Evolutionary conservation across 2,797 vertebrate species (phyloP).

Genomic region (Pristis pectinata): DNA sequence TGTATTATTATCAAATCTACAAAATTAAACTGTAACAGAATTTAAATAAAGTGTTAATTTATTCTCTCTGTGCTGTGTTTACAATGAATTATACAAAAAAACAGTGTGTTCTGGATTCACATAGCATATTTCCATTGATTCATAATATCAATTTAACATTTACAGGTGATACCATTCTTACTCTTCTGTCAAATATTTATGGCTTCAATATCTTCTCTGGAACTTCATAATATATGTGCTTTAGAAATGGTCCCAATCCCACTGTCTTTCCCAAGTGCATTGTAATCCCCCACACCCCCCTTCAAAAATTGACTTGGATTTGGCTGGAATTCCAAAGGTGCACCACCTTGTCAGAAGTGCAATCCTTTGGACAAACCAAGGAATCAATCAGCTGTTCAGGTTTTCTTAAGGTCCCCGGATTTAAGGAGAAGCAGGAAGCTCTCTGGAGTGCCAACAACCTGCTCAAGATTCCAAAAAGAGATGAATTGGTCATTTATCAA

Average conservation of each 20-base stretch:
- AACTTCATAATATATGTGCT: background rate
- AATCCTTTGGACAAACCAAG: background rate
- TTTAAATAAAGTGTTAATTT: background rate
- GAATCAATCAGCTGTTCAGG: background rate
- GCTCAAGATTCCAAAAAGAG: background rate
- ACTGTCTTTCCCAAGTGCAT: background rate
- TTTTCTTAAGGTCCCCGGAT: background rate
- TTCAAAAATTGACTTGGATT: no score
- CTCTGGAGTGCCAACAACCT: background rate
- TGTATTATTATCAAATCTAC: constrained; percentile 17
- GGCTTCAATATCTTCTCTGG: background rate
- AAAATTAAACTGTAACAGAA: background rate
- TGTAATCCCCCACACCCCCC: no score
- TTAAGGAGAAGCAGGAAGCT: background rate
- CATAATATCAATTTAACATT: constrained; percentile 4
- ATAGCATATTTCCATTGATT: background rate
- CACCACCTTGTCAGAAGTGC: background rate
- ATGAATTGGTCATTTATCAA: background rate
- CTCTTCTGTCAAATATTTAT: background rate
- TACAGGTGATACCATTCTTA: background rate
- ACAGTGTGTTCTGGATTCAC: background rate
- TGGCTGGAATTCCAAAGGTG: background rate
- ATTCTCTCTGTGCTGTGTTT: background rate
- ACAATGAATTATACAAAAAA: background rate
- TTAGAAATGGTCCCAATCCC: background rate